Conservation (phyloP, 2,113 vertebrate genomes). For the Canis aureus region DNA sequence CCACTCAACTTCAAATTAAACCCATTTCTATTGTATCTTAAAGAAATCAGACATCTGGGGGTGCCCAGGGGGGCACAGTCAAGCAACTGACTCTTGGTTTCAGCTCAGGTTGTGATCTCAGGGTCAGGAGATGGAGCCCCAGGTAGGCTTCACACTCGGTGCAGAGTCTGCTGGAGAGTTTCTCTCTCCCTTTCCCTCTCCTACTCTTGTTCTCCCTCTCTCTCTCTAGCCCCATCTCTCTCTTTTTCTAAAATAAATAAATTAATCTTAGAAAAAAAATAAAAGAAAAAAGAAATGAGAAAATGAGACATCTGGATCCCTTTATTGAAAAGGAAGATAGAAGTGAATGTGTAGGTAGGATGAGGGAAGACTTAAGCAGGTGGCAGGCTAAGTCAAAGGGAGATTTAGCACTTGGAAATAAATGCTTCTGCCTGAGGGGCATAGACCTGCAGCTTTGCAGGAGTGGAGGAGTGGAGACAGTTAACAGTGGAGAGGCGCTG, state of each 20-base stretch:
- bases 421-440: background rate
- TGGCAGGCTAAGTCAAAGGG: fast-evolving
- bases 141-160: fast-evolving
- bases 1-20: background rate
- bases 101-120: background rate
- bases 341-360: background rate
- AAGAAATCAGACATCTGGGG: background rate
- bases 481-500: background rate
- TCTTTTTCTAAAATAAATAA: background rate
- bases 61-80: background rate
- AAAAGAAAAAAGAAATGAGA: background rate
- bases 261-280: background rate
- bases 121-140: background rate
- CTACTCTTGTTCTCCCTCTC: background rate
- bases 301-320: background rate
- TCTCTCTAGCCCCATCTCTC: background rate
- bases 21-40: background rate
- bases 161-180: background rate
- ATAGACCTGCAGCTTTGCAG: background rate
- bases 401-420: background rate
- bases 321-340: background rate
- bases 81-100: background rate
- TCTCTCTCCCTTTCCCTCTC: background rate
- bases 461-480: background rate
- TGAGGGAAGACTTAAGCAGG: background rate